Evolutionary conservation across 2,888 invertebrate species (phyloP).

Genomic region (Allolobophora icterica): DNA sequence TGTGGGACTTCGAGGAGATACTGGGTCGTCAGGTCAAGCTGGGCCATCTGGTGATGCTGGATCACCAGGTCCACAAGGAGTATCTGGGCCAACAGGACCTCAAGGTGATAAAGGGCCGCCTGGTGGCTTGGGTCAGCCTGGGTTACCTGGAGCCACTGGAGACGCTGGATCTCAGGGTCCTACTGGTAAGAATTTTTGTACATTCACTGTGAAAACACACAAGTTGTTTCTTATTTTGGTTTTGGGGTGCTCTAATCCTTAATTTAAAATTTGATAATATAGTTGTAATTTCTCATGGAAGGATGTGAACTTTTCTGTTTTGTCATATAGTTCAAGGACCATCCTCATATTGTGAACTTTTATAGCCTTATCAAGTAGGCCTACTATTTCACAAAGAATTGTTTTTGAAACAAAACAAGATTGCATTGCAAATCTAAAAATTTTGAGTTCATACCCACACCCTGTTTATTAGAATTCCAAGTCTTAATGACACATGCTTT

Average conservation of each 20-base stretch:
- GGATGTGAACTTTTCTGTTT: background rate
- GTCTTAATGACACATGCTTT: too few species aligned
- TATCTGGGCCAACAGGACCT: slow-evolving; percentile 41
- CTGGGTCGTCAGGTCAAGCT: slow-evolving; percentile 35
- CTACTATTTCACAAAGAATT: too few species aligned
- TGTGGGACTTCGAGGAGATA: slow-evolving; percentile 34
- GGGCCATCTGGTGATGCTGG: slow-evolving; percentile 45
- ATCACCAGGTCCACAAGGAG: slow-evolving; percentile 43
- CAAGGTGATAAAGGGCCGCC: slow-evolving; percentile 32
- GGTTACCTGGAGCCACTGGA: slow-evolving; percentile 36
- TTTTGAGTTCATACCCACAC: too few species aligned
- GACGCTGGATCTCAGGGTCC: slow-evolving; percentile 36
- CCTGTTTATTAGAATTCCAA: too few species aligned
- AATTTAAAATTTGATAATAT: background rate
- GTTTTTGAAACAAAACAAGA: too few species aligned
- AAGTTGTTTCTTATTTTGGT: background rate
- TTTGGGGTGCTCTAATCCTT: background rate
- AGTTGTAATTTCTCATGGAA: background rate
- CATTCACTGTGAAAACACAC: background rate
- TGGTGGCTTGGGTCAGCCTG: slow-evolving; percentile 24
- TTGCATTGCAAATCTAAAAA: too few species aligned
- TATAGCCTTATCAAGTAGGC: too few species aligned
- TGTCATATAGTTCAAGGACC: too few species aligned
- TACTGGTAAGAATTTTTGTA: background rate
- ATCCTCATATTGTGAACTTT: too few species aligned